Base-by-base conservation (phyloP, 2,797 vertebrate genomes). In the Rhabdomys pumilio region DNA sequence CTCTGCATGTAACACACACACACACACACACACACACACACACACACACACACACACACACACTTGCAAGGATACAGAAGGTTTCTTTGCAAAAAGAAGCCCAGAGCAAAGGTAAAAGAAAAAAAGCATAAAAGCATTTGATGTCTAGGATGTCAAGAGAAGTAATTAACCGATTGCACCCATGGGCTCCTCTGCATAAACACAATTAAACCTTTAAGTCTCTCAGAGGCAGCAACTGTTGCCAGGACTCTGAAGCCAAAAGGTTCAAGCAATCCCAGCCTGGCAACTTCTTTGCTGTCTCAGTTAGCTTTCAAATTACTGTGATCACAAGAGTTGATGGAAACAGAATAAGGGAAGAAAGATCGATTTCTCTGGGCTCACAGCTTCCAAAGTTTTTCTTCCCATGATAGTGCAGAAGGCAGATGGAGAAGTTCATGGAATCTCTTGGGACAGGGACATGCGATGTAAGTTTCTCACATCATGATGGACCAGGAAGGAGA, bases 41-140 rank as follows among this genome's bases (percentile, higher is more conserved):
- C 41, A 26, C 22, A 41, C 41, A 3, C 14, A 12, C 11, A 22
- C 11, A 26, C 14, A 29, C 38, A 41, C n/a, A 29, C 24, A 50
- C 2, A 53, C 65, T n/a, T 26, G 20, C 47, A 87, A 19, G 34
- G 2, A 72, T 7, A 53, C 50, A 57, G 29, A 73, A 4, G 8
- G 26, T 84, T 41, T 41, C 67, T 55, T 50, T 55, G 50, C n/a
- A 41, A 57, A 87, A 41, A 57, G 65, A 22, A 55, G 24, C 67
- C 50, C 50, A 57, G 83, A 84, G 76, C 69, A 93, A 83, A 94
- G 55, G 75, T n/a, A 76, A 83, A 93, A 59, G 47, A 87, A 61
- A 86, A 44, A 59, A 20, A 59, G 57, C 69, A 38, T 72, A 38
- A 72, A 38, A 47, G 26, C 63, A 47, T 41, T 94, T 94, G 92